Conservation (phyloP, 2,888 invertebrate genomes). For the Drosophila incognita region DNA sequence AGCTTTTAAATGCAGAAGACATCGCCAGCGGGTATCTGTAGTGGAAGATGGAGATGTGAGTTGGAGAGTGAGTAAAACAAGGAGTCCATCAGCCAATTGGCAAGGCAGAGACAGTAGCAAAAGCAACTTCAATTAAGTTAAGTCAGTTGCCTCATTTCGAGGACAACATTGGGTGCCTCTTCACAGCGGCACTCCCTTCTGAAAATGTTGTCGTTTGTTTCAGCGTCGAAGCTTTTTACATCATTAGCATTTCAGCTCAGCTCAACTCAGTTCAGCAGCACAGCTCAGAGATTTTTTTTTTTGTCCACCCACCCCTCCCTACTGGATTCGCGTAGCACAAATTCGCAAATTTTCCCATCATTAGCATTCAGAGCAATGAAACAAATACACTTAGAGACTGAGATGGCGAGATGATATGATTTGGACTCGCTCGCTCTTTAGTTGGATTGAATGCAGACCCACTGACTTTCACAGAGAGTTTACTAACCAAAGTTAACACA, state of each 20-base stretch:
- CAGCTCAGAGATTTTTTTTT: conserved; percentile 21
- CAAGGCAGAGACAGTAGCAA: conserved; percentile 35
- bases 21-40: conserved; percentile 24
- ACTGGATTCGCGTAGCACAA: conserved; percentile 53
- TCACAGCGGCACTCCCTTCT: background rate
- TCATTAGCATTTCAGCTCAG: conserved; percentile 74
- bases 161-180: conserved; percentile 42
- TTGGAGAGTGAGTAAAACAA: background rate
- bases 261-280: conserved; percentile 33
- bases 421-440: conserved; percentile 12
- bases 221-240: conserved; percentile 76
- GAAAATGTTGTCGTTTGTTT: conserved; percentile 78
- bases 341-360: conserved; percentile 81
- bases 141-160: conserved; percentile 79
- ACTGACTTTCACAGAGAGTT: conserved; percentile 38
- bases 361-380: conserved; percentile 81
- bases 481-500: conserved; percentile 75
- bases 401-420: conserved; percentile 43
- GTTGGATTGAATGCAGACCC: conserved; percentile 11
- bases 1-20: conserved; percentile 62
- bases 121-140: conserved; percentile 79
- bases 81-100: conserved; percentile 37
- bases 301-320: background rate
- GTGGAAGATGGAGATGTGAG: background rate
- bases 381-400: conserved; percentile 76